These are phyloP conservation scores for Mionectes olivaceus DNA, from an alignment of 2,797 vertebrate genomes.

Conservation along the genomic window DNA sequence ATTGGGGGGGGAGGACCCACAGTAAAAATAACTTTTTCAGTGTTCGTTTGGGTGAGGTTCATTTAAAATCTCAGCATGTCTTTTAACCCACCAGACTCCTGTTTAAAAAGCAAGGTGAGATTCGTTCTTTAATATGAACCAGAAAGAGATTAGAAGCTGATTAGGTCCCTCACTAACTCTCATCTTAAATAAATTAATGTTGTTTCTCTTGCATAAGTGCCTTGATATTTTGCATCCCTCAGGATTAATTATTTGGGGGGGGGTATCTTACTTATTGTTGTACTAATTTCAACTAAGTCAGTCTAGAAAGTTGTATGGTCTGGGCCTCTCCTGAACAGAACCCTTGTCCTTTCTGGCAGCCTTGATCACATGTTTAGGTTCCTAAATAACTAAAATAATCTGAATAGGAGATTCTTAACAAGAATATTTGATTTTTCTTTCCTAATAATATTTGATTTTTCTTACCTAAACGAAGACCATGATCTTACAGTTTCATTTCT, in stretches of 20 bases:
- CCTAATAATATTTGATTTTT: neutral
- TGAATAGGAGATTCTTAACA: neutral
- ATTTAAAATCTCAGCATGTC: conserved; percentile 18
- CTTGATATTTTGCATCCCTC: neutral
- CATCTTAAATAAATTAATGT: neutral
- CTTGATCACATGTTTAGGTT: neutral
- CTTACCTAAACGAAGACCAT: neutral
- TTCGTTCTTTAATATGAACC: neutral
- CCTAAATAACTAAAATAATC: neutral
- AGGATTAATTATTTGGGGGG: neutral
- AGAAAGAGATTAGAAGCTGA: neutral
- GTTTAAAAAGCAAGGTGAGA: neutral
- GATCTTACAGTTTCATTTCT: neutral
- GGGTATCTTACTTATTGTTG: neutral
- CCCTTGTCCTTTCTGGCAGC: neutral
- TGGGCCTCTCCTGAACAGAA: neutral
- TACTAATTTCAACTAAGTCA: neutral
- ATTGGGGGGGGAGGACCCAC: neutral
- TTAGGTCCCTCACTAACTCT: neutral
- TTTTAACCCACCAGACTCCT: neutral
- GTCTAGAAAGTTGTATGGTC: neutral
- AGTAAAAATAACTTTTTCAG: neutral
- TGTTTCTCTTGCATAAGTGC: neutral
- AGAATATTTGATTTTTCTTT: neutral
- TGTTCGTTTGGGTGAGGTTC: neutral